phyloP scores from a whole-genome alignment of 2,888 invertebrate genomes.

The Apodemia duryi region DNA sequence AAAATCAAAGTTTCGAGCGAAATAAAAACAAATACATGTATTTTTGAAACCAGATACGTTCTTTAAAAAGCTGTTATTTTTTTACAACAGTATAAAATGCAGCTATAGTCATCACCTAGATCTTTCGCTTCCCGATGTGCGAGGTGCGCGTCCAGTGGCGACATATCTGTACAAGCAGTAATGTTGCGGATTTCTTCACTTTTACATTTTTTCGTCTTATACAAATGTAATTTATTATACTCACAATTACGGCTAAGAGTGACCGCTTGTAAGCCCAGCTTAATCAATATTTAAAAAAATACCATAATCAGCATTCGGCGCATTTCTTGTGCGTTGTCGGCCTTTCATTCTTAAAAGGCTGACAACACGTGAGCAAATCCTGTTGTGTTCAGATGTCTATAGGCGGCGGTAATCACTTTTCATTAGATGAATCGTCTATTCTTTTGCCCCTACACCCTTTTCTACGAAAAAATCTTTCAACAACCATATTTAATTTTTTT shows the following conservation, averaged over 20 bases:
- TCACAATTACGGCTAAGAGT: not conserved
- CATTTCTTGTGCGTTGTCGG: too few species aligned
- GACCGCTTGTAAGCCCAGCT: not conserved
- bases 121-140: not conserved
- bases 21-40: too few species aligned
- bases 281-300: too few species aligned
- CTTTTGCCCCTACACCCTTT: not conserved
- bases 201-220: not conserved
- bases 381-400: not conserved
- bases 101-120: not conserved
- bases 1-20: too few species aligned
- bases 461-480: not conserved
- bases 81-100: not conserved
- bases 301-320: too few species aligned
- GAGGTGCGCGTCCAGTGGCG: not conserved
- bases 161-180: not conserved
- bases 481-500: not conserved
- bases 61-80: not conserved
- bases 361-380: not conserved
- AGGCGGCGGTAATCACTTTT: too few species aligned
- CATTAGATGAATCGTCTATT: too few species aligned
- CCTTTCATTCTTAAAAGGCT: not conserved
- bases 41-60: conserved; percentile 9
- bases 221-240: not conserved
- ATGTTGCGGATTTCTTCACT: not conserved